A percentile compares a stretch with the other conserved stretches of the same genome.
phyloP scores from a whole-genome alignment of 2,888 invertebrate species.

The Lomographa bimaculata region DNA sequence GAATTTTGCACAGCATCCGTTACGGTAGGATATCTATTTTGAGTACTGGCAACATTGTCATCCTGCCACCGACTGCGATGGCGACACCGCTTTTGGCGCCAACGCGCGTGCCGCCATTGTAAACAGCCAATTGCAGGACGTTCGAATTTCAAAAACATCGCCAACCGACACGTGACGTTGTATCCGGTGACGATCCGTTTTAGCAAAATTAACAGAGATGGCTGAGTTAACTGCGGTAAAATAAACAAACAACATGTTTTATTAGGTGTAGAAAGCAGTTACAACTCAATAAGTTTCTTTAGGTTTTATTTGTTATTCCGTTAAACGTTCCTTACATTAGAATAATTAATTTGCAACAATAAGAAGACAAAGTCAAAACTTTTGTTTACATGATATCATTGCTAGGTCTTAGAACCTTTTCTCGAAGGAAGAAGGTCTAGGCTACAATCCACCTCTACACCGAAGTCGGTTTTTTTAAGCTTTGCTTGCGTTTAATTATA shows the following conservation, averaged over 20 bases:
- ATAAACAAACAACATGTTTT: constrained; percentile 17
- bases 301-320: constrained; percentile 2
- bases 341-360: no score
- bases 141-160: constrained; percentile 79
- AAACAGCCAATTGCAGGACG: constrained; percentile 70
- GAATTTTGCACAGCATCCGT: constrained; percentile 33
- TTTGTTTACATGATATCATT: no score
- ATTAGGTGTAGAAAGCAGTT: constrained; percentile 16
- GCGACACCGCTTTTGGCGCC: constrained; percentile 72
- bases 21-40: constrained; percentile 60
- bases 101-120: constrained; percentile 73
- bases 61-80: constrained; percentile 47
- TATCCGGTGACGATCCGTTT: constrained; percentile 75
- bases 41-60: constrained; percentile 76
- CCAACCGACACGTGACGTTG: constrained; percentile 73
- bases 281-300: constrained; percentile 14
- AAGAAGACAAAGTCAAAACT: no score
- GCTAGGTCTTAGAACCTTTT: no score
- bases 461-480: no score
- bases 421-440: not conserved
- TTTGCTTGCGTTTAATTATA: no score
- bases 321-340: no score
- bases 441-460: constrained; percentile 1
- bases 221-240: constrained; percentile 14
- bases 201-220: constrained; percentile 32